Evolutionary conservation across 2,797 vertebrate genomes (phyloP).

Genomic region (Steatocranus sp.): DNA sequence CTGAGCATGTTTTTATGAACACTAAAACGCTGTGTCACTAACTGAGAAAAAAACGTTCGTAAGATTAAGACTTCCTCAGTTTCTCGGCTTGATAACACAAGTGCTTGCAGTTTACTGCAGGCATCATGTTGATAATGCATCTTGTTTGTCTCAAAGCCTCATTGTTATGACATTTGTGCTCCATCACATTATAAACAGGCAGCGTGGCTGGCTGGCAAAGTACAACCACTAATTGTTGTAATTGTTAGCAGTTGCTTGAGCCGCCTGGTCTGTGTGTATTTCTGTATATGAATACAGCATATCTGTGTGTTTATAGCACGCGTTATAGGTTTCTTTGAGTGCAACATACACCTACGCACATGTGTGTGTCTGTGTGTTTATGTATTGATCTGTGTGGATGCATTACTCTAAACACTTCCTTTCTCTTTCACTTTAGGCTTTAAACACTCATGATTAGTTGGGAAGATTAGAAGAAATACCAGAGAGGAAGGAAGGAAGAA

Average conservation of each 20-base stretch:
- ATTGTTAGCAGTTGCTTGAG: conserved; percentile 95
- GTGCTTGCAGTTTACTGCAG: not conserved
- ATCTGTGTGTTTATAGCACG: not conserved
- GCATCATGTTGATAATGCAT: conserved; percentile 86
- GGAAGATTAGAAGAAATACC: conserved; percentile 73
- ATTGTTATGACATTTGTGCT: conserved; percentile 94
- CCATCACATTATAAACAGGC: conserved; percentile 94
- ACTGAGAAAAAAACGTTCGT: not conserved
- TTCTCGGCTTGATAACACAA: not conserved
- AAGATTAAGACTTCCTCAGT: not conserved
- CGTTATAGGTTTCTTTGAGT: not conserved
- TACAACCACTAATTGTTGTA: conserved; percentile 92
- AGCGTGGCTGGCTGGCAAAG: conserved; percentile 87
- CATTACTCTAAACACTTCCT: conserved; percentile 86
- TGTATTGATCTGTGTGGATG: not conserved
- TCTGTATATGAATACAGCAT: not conserved
- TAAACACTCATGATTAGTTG: conserved; percentile 88
- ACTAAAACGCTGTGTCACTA: not conserved
- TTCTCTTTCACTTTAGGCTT: conserved; percentile 83
- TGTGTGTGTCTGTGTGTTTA: not conserved
- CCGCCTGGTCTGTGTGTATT: conserved; percentile 75
- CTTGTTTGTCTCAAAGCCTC: conserved; percentile 93
- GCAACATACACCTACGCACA: not conserved
- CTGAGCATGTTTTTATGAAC: not conserved
- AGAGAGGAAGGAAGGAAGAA: not conserved